These are phyloP conservation scores for Lutjanus campechanus DNA, from an alignment of 2,797 vertebrate genomes.

Conservation along the genomic window DNA sequence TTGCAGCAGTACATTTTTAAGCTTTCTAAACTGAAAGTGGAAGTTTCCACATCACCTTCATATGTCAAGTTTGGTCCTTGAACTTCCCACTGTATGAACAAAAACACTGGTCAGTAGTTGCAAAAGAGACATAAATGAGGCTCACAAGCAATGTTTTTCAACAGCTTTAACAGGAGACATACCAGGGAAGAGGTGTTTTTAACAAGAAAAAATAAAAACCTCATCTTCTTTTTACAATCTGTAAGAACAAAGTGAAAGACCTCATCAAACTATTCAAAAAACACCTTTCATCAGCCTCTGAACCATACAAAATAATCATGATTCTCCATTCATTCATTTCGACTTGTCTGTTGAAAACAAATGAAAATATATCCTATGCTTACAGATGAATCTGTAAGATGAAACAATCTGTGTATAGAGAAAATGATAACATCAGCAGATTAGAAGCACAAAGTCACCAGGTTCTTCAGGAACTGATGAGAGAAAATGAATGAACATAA, in stretches of 20 bases:
- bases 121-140: slow-evolving; percentile 31
- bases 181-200: slow-evolving; percentile 25
- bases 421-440: slow-evolving; percentile 19
- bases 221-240: slow-evolving; percentile 33
- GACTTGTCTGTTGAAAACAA: slow-evolving; percentile 33
- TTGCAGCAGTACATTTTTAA: background rate
- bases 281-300: slow-evolving; percentile 1
- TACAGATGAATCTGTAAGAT: slow-evolving; percentile 12
- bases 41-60: background rate
- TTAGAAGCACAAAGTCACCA: slow-evolving; percentile 14
- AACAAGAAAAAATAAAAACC: slow-evolving; percentile 40
- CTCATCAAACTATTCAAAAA: slow-evolving; percentile 45
- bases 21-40: background rate
- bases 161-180: slow-evolving; percentile 54
- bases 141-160: slow-evolving; percentile 42
- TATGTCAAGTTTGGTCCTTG: background rate
- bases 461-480: slow-evolving; percentile 12
- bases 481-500: slow-evolving; percentile 17
- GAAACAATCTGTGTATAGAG: slow-evolving; percentile 18
- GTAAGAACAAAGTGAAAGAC: slow-evolving; percentile 48
- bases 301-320: slow-evolving; percentile 26
- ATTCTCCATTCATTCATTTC: slow-evolving; percentile 34
- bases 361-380: slow-evolving; percentile 4
- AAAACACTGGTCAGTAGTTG: background rate
- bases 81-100: background rate